Conservation (phyloP, 2,797 vertebrate genomes). For the Tapera naevia region DNA sequence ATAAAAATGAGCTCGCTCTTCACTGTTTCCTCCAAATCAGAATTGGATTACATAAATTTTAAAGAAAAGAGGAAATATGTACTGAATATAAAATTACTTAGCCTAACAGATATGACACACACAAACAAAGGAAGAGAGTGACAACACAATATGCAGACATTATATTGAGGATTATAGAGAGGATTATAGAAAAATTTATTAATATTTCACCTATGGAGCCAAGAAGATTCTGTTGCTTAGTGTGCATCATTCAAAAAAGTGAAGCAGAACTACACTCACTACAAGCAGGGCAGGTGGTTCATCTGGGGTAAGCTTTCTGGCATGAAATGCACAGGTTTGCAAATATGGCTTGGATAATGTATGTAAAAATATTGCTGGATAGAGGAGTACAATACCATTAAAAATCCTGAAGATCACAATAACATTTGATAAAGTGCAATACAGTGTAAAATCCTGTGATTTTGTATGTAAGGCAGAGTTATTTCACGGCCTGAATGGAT, state of each 20-base stretch:
- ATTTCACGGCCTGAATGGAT: neutral
- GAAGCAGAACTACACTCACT: neutral
- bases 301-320: neutral
- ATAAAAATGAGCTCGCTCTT: neutral
- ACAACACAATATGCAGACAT: neutral
- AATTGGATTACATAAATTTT: neutral
- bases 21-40: neutral
- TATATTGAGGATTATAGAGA: neutral
- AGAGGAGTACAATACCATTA: neutral
- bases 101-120: neutral
- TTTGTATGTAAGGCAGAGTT: neutral
- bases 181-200: neutral
- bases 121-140: neutral
- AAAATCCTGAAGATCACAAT: neutral
- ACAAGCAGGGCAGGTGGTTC: fast-evolving
- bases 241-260: neutral
- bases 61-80: neutral
- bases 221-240: neutral
- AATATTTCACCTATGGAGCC: neutral
- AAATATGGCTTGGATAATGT: neutral
- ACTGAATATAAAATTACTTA: neutral
- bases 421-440: neutral
- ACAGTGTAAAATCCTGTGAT: neutral
- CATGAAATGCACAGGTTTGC: neutral
- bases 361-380: neutral